These are phyloP conservation scores for Limnephilus auricula DNA, from an alignment of 2,888 invertebrate genomes.

Conservation along the genomic window DNA sequence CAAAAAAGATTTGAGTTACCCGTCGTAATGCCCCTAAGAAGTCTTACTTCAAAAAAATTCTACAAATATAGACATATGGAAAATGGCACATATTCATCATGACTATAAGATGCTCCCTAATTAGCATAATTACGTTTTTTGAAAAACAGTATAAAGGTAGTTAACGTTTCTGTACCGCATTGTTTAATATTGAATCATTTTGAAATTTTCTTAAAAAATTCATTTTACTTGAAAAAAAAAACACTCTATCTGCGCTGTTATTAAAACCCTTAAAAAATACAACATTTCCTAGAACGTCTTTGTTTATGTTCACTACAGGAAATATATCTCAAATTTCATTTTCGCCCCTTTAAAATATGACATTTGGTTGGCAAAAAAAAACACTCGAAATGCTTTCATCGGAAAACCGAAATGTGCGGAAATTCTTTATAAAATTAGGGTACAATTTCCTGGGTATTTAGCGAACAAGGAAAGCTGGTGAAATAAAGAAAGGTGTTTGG, in stretches of 20 bases:
- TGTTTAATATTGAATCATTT: not conserved
- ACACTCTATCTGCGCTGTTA: not conserved
- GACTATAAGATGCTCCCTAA: too few relatives aligned
- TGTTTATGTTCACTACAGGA: not conserved
- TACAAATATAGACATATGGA: too few relatives aligned
- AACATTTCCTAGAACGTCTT: not conserved
- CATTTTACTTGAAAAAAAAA: not conserved
- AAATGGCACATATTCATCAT: too few relatives aligned
- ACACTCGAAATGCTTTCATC: not conserved
- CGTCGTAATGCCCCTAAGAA: too few relatives aligned
- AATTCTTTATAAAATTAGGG: not conserved
- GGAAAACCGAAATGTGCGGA: not conserved
- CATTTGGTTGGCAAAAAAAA: not conserved
- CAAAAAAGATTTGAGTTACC: too few relatives aligned
- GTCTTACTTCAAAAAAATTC: too few relatives aligned
- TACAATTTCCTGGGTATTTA: not conserved
- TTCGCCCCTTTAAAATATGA: not conserved
- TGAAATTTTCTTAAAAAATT: not conserved
- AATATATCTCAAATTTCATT: not conserved
- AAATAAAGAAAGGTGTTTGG: not conserved
- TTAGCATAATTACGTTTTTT: too few relatives aligned
- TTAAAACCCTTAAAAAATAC: not conserved
- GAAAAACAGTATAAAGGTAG: not conserved
- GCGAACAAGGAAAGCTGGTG: not conserved
- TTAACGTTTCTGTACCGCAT: not conserved